Conservation (phyloP, 2,888 invertebrate species). For the Neria commutata region DNA sequence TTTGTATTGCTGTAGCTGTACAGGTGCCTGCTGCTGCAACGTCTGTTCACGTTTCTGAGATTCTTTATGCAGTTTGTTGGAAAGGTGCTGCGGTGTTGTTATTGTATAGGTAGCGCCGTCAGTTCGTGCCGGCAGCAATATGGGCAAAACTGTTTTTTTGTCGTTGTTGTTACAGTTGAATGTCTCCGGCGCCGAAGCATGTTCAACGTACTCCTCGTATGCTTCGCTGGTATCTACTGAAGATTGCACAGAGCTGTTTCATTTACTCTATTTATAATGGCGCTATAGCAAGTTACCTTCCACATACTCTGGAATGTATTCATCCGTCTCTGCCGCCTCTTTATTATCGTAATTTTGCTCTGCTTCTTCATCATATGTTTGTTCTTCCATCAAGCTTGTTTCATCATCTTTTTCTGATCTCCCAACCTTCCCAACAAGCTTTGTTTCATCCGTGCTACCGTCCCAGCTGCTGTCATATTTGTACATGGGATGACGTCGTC, state of each 20-base stretch:
- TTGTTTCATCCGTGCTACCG: constrained; percentile 23
- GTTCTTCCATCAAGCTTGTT: constrained; percentile 10
- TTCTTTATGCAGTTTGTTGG: neutral
- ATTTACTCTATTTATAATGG: too few species aligned
- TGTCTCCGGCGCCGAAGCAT: constrained; percentile 2
- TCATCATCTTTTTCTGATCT: constrained; percentile 30
- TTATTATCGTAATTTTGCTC: constrained; percentile 12
- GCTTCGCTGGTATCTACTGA: constrained; percentile 23
- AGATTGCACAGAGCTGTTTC: neutral
- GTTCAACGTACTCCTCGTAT: constrained; percentile 30
- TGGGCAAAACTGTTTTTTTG: neutral
- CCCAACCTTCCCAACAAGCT: constrained; percentile 20
- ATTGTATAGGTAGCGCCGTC: constrained; percentile 8
- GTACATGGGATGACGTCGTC: constrained; percentile 37
- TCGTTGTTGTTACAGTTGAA: neutral
- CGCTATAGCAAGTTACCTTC: constrained; percentile 33
- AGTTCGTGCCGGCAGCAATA: constrained; percentile 23
- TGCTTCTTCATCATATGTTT: constrained; percentile 18
- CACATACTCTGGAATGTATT: constrained; percentile 32
- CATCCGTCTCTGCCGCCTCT: constrained; percentile 14
- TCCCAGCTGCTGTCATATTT: constrained; percentile 29
- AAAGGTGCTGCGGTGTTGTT: neutral
- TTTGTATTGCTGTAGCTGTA: constrained; percentile 14
- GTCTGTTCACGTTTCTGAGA: neutral
- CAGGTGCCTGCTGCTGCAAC: neutral